Evolutionary conservation across 1,140 invertebrate genomes (phyloP).

Genomic region (Drosophila bipectinata): DNA sequence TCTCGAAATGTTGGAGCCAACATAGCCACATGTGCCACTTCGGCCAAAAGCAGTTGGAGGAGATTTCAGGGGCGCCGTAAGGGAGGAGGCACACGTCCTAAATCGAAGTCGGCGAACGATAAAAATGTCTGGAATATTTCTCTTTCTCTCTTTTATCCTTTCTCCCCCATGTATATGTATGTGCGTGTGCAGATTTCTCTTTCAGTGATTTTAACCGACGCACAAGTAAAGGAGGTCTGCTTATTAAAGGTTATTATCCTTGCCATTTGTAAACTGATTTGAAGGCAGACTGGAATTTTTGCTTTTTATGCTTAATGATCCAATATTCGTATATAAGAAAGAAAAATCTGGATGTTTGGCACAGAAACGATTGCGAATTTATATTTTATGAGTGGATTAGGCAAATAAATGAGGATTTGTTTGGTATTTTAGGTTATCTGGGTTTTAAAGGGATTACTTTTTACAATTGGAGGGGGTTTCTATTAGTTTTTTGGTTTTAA

Average conservation of each 20-base stretch:
- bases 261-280: conserved; percentile 83
- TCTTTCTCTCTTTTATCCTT: conserved; percentile 20
- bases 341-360: conserved; percentile 23
- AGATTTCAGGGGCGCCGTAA: not conserved
- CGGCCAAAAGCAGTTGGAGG: conserved; percentile 11
- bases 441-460: not conserved
- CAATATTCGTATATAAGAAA: conserved; percentile 19
- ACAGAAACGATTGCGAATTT: conserved; percentile 14
- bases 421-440: not conserved
- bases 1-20: conserved; percentile 41
- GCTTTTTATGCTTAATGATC: conserved; percentile 54
- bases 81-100: conserved; percentile 52
- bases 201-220: conserved; percentile 74
- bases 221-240: conserved; percentile 43
- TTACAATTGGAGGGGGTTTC: too few species aligned
- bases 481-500: too few species aligned
- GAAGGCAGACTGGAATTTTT: conserved; percentile 40
- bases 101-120: conserved; percentile 83
- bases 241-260: conserved; percentile 82
- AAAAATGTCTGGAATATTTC: conserved; percentile 83
- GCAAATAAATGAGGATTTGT: not conserved
- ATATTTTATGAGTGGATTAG: not conserved
- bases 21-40: conserved; percentile 42
- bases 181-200: conserved; percentile 47
- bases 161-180: conserved; percentile 2